Evolutionary conservation across 2,113 vertebrate genomes (phyloP).

Genomic region (Promerops cafer): DNA sequence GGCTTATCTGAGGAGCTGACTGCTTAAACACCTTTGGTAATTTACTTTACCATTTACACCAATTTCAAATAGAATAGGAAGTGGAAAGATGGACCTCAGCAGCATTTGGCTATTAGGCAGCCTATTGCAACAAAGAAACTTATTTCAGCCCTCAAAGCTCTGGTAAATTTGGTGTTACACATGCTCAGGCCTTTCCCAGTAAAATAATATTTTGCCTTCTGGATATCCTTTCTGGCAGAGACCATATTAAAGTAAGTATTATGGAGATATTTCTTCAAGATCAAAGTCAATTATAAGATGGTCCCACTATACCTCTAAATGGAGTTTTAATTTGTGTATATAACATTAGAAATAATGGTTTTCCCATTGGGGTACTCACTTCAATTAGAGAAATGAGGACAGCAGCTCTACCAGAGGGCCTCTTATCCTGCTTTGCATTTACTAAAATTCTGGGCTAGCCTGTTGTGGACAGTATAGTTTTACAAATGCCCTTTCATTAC

Average conservation of each 20-base stretch:
- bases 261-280: conserved; percentile 6
- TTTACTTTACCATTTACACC: not conserved
- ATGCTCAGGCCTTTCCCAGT: not conserved
- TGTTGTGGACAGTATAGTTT: conserved; percentile 10
- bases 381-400: conserved; percentile 64
- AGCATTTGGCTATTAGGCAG: not conserved
- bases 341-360: conserved; percentile 59
- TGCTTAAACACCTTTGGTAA: not conserved
- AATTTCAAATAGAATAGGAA: not conserved
- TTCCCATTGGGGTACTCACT: conserved; percentile 52
- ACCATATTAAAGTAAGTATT: conserved; percentile 12
- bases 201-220: conserved; percentile 40
- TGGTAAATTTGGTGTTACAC: not conserved
- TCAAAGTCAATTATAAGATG: conserved; percentile 67
- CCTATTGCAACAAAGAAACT: not conserved
- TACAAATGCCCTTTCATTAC: conserved; percentile 15
- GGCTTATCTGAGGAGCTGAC: not conserved
- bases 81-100: not conserved
- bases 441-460: not conserved
- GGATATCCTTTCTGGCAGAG: not conserved
- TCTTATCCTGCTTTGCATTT: conserved; percentile 10
- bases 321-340: conserved; percentile 70
- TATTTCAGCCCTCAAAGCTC: not conserved
- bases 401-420: conserved; percentile 21
- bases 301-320: conserved; percentile 59